Conservation (phyloP, 2,797 vertebrate genomes). For the Channa striata region DNA sequence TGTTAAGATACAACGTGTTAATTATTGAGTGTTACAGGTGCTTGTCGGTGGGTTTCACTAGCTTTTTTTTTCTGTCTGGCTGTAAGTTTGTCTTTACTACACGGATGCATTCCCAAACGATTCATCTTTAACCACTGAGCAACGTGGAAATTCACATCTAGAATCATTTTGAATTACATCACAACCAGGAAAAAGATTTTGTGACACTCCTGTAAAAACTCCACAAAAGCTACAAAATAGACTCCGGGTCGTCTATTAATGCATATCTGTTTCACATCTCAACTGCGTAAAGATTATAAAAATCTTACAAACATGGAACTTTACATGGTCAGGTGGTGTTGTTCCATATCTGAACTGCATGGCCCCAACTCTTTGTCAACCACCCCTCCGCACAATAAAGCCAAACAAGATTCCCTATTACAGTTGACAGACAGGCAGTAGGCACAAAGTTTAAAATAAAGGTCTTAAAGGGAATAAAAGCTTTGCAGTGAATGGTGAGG, state of each 20-base stretch:
- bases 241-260: not conserved
- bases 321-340: slow-evolving; percentile 36
- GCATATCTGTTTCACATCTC: not conserved
- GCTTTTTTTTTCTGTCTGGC: not conserved
- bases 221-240: not conserved
- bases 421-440: slow-evolving; percentile 80
- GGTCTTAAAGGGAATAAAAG: slow-evolving; percentile 85
- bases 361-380: slow-evolving; percentile 23
- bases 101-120: not conserved
- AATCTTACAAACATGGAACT: not conserved
- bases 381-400: slow-evolving; percentile 42
- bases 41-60: not conserved
- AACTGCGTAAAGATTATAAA: not conserved
- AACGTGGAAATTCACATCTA: not conserved
- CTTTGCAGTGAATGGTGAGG: slow-evolving; percentile 79
- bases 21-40: not conserved
- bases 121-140: not conserved
- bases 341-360: slow-evolving; percentile 51
- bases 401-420: slow-evolving; percentile 70
- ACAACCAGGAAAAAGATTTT: not conserved
- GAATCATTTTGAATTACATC: not conserved
- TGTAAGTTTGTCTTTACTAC: not conserved
- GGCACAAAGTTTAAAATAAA: slow-evolving; percentile 82
- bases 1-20: not conserved
- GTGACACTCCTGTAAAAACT: not conserved